Conservation (phyloP, 2,888 invertebrate species). For the Syrphus vitripennis region DNA sequence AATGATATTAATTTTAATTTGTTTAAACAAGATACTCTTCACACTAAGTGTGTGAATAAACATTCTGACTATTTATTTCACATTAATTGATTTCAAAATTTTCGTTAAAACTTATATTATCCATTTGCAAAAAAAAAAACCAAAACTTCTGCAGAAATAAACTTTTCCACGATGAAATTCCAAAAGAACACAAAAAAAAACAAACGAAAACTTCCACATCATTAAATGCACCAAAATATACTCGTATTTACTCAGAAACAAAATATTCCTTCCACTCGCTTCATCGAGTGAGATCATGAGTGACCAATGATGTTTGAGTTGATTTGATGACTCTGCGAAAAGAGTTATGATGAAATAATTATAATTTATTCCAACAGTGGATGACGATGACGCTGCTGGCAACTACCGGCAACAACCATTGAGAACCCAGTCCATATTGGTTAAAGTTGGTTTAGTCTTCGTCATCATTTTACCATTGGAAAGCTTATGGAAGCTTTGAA, state of each 20-base stretch:
- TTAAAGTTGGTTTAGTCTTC: constrained; percentile 16
- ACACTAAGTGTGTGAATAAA: not conserved
- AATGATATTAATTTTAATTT: not conserved
- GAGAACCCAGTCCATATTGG: not conserved
- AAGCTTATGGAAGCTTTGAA: not conserved
- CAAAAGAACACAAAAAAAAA: not conserved
- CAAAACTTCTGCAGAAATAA: not conserved
- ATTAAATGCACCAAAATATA: not conserved
- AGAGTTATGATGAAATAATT: constrained; percentile 58
- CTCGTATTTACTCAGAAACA: not conserved
- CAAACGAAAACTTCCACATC: not conserved
- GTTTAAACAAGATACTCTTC: not conserved
- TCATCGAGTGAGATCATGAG: not conserved
- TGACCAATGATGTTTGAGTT: not conserved
- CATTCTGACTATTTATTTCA: not conserved
- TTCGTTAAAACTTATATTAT: not conserved
- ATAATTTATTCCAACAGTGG: constrained; percentile 14
- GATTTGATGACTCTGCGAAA: constrained; percentile 36
- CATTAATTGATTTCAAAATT: not conserved
- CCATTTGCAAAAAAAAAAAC: not conserved
- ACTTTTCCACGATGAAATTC: constrained; percentile 6
- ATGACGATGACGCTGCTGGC: constrained; percentile 35
- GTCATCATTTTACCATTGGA: constrained; percentile 28
- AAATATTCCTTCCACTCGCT: not conserved
- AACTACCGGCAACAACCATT: not conserved